Conservation (phyloP, 2,888 invertebrate genomes). For the Bombylius discolor region DNA sequence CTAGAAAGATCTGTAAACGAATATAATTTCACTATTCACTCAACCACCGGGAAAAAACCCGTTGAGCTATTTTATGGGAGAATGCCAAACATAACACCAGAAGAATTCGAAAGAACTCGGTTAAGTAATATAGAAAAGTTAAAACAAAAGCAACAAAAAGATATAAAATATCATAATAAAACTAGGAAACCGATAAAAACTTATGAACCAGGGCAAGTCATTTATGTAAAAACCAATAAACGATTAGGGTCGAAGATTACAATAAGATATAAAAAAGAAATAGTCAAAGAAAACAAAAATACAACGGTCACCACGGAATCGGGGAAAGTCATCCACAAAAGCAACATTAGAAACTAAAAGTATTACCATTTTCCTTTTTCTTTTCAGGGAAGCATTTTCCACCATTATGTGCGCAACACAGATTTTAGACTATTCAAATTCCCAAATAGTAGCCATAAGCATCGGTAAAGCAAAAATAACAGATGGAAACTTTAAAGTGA, state of each 20-base stretch:
- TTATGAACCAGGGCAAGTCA: conserved; percentile 1
- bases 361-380: neutral
- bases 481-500: no score
- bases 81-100: neutral
- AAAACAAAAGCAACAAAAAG: conserved; percentile 2
- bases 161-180: conserved; percentile 3
- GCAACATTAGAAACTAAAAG: conserved; percentile 1
- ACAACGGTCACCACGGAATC: conserved; percentile 4
- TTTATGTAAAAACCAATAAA: conserved; percentile 5
- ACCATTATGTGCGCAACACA: no score
- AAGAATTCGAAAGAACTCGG: neutral
- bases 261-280: conserved; percentile 1
- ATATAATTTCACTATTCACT: no score
- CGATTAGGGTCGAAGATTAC: conserved; percentile 2
- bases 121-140: neutral
- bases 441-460: no score
- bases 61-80: conserved; percentile 5
- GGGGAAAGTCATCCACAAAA: conserved; percentile 4
- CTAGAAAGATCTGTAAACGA: neutral
- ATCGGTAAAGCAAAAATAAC: no score
- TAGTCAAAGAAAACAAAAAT: conserved; percentile 1
- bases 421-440: no score
- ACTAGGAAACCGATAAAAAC: conserved; percentile 1
- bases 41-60: no score
- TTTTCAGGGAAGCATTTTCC: neutral